Conservation (phyloP, 2,888 invertebrate genomes). For the Hyposoter dolosus region DNA sequence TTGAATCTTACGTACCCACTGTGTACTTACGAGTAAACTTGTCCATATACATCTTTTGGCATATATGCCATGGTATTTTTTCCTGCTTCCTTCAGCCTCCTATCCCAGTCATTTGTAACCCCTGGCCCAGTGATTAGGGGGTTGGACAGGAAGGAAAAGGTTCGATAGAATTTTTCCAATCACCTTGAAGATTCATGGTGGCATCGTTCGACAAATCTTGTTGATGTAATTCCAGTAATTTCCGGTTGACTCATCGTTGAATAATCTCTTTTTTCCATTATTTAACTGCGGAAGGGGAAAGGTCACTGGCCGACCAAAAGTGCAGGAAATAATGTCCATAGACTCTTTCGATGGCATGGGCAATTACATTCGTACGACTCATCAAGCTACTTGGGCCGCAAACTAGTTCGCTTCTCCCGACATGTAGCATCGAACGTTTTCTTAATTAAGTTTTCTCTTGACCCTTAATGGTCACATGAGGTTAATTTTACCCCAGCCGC, state of each 20-base stretch:
- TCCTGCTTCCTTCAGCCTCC: background rate
- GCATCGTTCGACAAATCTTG: background rate
- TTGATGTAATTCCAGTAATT: background rate
- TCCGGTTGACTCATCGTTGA: background rate
- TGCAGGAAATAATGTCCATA: too few species aligned
- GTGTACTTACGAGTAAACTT: conserved; percentile 1
- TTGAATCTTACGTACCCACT: conserved; percentile 21
- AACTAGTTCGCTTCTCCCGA: too few species aligned
- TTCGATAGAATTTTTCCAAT: background rate
- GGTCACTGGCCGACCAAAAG: too few species aligned
- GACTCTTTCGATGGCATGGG: background rate
- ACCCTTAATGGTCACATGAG: too few species aligned
- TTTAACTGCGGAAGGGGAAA: background rate
- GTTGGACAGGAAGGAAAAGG: background rate
- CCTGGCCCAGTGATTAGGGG: background rate
- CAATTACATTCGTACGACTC: too few species aligned
- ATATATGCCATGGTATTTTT: background rate
- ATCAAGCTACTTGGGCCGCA: too few species aligned
- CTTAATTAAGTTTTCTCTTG: too few species aligned
- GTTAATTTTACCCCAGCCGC: too few species aligned
- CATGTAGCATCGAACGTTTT: background rate
- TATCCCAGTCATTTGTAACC: background rate
- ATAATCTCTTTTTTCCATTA: background rate
- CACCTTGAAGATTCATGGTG: background rate
- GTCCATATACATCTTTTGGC: background rate